phyloP scores from a whole-genome alignment of 2,113 vertebrate genomes.

The Tylochromis polylepis region DNA sequence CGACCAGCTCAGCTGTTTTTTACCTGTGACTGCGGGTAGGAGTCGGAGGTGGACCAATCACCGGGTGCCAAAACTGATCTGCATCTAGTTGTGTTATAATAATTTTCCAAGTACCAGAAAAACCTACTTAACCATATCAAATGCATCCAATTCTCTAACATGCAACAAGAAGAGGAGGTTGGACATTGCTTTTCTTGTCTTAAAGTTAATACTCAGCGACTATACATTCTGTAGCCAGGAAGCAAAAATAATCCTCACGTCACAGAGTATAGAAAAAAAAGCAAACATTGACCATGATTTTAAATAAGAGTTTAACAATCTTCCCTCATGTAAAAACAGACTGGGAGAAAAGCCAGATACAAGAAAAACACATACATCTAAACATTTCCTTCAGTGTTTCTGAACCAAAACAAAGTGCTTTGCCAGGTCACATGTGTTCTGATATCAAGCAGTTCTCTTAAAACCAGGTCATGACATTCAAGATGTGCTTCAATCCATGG shows the following conservation, averaged over 20 bases:
- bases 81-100: neutral
- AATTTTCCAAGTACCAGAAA: neutral
- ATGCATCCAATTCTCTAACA: constrained; percentile 33
- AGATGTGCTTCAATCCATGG: constrained; percentile 60
- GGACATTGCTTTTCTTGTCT: constrained; percentile 27
- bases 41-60: neutral
- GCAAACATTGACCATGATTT: neutral
- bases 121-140: constrained; percentile 8
- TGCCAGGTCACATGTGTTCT: neutral
- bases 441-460: constrained; percentile 38
- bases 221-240: constrained; percentile 71
- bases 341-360: neutral
- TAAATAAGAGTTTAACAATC: neutral
- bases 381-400: constrained; percentile 22
- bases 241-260: constrained; percentile 60
- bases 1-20: neutral
- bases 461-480: constrained; percentile 62
- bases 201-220: constrained; percentile 44
- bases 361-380: neutral
- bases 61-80: neutral
- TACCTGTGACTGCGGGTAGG: neutral
- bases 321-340: neutral
- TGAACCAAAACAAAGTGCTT: constrained; percentile 8
- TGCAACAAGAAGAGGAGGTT: constrained; percentile 49
- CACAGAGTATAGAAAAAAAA: constrained; percentile 55